phyloP scores from a whole-genome alignment of 2,888 invertebrate species.

The Norana najaformis region DNA sequence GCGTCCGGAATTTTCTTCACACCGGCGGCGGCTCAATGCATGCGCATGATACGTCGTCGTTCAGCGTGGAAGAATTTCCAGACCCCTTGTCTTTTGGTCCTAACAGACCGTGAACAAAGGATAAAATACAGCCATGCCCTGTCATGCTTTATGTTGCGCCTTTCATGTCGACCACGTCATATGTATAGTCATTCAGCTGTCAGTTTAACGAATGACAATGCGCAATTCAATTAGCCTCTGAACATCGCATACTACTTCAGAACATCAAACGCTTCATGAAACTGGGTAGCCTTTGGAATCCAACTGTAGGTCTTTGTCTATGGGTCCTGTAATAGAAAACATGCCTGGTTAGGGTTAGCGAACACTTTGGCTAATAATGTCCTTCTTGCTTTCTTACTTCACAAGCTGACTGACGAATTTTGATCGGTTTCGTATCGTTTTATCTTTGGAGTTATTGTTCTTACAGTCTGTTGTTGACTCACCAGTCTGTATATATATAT shows the following conservation, averaged over 20 bases:
- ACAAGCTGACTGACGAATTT: no score
- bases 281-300: not conserved
- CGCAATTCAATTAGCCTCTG: not conserved
- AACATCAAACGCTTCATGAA: not conserved
- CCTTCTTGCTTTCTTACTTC: no score
- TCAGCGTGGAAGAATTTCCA: not conserved
- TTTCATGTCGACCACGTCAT: not conserved
- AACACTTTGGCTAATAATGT: no score
- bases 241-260: no score
- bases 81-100: not conserved
- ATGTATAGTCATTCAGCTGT: not conserved
- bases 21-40: no score
- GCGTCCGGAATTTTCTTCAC: no score
- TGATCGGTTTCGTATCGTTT: no score
- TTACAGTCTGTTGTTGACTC: no score
- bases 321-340: no score
- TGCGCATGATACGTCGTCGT: not conserved
- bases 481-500: no score
- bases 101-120: constrained; percentile 13
- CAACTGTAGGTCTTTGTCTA: no score
- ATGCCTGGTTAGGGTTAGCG: not conserved
- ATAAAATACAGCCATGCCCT: not conserved
- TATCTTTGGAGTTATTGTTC: no score
- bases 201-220: not conserved
- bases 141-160: not conserved